Evolutionary conservation across 2,797 vertebrate genomes (phyloP), one percentile per base, ranked within the genome.

Genomic region (Karalla daura): DNA sequence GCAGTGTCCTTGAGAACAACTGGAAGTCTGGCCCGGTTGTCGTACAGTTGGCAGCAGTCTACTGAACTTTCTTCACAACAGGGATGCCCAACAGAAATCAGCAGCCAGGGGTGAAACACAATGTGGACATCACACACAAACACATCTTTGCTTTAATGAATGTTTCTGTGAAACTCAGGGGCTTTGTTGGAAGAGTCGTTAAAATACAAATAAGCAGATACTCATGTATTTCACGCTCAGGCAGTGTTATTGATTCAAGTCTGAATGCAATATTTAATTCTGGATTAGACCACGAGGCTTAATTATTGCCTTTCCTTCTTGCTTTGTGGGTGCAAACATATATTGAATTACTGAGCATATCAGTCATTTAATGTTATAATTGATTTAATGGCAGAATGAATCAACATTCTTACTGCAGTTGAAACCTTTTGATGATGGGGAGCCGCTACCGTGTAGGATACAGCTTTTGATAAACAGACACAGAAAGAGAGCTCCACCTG

Each of bases 401-500:
- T 30, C 14, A 14, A 7, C 25, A 20, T 5, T 21, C 17, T 17
- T 9, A 49, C 4, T 2, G 11, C 9, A 21, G 17, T 18, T 41
- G 3, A 41, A 18, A 62, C 14, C 14, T 13, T 7, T 30, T 30
- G 6, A 6, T 30, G 7, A 30, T 30, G 10, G 27, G 7, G 14
- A 14, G 17, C 28, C 7, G 7, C 32, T 56, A 40, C 17, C 14
- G 14, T 30, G 33, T 35, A 23, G 0, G 40, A 43, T 33, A 7
- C 21, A 2, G 0, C 2, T 12, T 33, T 2, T 5, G 32, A 25
- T 36, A 46, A 21, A 25, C 9, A 24, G 4, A 52, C 3, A n/a
- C n/a, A n/a, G 50, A 63, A 17, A 3, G 18, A 77, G 37, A 15
- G 47, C 77, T 15, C 83, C 78, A 70, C 66, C 87, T 90, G 52